These are phyloP conservation scores for Epinephelus awoara DNA, from an alignment of 2,797 vertebrate species.

Conservation along the genomic window DNA sequence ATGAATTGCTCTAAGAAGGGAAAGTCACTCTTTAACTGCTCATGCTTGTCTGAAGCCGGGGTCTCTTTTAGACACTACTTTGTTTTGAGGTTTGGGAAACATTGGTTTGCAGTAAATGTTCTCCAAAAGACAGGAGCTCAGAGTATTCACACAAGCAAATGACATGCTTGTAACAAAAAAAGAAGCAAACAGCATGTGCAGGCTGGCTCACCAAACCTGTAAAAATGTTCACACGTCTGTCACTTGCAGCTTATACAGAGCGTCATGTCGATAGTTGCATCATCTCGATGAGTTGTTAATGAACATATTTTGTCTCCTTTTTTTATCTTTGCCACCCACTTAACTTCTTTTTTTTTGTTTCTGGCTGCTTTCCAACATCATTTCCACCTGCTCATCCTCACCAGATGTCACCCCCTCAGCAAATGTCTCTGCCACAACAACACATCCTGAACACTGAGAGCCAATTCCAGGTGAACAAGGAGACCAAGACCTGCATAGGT, in stretches of 20 bases:
- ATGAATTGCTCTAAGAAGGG: background rate
- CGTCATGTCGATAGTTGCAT: slow-evolving; percentile 20
- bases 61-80: background rate
- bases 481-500: slow-evolving; percentile 35
- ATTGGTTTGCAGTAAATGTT: background rate
- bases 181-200: background rate
- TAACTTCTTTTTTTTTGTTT: slow-evolving; percentile 21
- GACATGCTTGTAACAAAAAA: slow-evolving; percentile 9
- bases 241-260: slow-evolving; percentile 29
- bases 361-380: slow-evolving; percentile 42
- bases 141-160: background rate
- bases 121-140: background rate
- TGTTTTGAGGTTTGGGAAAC: background rate
- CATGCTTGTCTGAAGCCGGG: background rate
- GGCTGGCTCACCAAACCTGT: slow-evolving; percentile 16
- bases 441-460: slow-evolving; percentile 31
- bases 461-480: slow-evolving; percentile 54
- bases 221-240: slow-evolving; percentile 25
- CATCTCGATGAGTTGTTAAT: slow-evolving; percentile 39
- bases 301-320: slow-evolving; percentile 48
- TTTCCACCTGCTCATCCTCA: slow-evolving; percentile 57
- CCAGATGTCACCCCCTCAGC: slow-evolving; percentile 59
- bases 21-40: background rate
- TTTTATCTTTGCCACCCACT: slow-evolving; percentile 32
- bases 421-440: slow-evolving; percentile 37